A percentile compares a stretch with the other conserved stretches of the same genome.
Conservation (phyloP, 2,888 invertebrate genomes). For the Drosophila nigricruria region DNA sequence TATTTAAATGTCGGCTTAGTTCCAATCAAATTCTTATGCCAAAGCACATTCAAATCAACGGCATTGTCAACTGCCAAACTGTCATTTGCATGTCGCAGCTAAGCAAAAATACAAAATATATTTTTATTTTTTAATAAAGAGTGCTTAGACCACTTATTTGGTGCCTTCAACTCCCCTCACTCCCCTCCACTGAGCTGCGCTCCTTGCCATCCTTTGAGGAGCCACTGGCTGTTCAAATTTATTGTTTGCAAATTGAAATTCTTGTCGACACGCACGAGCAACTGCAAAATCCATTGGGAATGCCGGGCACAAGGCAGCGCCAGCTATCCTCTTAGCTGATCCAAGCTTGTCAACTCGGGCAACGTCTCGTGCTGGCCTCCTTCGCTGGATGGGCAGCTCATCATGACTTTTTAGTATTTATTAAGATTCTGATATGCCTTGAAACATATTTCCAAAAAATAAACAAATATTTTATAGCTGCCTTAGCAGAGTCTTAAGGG, state of each 20-base stretch:
- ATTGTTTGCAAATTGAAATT: slow-evolving; percentile 81
- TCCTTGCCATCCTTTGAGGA: slow-evolving; percentile 40
- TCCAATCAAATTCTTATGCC: slow-evolving; percentile 61
- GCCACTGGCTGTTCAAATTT: slow-evolving; percentile 71
- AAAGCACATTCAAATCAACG: slow-evolving; percentile 54
- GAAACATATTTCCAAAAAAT: slow-evolving; percentile 43
- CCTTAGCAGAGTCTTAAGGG: slow-evolving; percentile 17
- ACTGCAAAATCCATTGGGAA: slow-evolving; percentile 70
- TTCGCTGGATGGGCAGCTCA: slow-evolving; percentile 52
- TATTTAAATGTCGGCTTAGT: slow-evolving; percentile 55
- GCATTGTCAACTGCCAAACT: slow-evolving; percentile 65
- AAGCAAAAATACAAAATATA: slow-evolving; percentile 23
- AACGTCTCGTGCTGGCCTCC: slow-evolving; percentile 55
- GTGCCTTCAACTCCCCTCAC: slow-evolving; percentile 8
- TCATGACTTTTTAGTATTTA: slow-evolving; percentile 70
- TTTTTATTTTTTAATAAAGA: slow-evolving; percentile 57
- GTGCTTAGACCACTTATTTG: slow-evolving; percentile 37
- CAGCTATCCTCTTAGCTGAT: slow-evolving; percentile 86
- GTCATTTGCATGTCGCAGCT: slow-evolving; percentile 67
- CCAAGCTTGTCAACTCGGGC: slow-evolving; percentile 86
- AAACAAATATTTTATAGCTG: slow-evolving; percentile 52
- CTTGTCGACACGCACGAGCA: slow-evolving; percentile 81
- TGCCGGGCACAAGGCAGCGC: slow-evolving; percentile 52
- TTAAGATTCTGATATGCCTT: slow-evolving; percentile 63
- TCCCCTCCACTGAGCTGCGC: slow-evolving; percentile 8